A percentile compares a stretch with the other conserved stretches of the same genome.
phyloP scores from a whole-genome alignment of 37 sponge, comb jelly and placozoan genomes.

The Halisarca cf. caerulea region DNA sequence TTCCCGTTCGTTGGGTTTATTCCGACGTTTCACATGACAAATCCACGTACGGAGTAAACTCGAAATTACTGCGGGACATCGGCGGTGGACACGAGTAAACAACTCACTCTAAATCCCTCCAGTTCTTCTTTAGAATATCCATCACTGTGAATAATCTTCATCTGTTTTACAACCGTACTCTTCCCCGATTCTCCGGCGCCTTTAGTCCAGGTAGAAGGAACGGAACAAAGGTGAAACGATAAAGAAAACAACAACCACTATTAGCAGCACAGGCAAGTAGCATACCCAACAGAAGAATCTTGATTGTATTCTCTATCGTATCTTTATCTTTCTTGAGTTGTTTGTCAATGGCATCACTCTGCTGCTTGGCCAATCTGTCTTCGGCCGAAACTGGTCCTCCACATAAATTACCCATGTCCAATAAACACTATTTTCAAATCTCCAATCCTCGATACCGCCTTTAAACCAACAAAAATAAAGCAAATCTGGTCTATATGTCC shows the following conservation, averaged over 20 bases:
- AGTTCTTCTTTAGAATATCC: conserved; percentile 83
- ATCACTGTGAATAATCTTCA: conserved; percentile 99
- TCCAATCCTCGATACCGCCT: too few species aligned
- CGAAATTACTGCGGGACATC: too few species aligned
- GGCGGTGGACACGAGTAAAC: too few species aligned
- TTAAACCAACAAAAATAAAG: too few species aligned
- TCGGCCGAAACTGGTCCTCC: conserved; percentile 59
- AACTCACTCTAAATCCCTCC: conserved; percentile 75
- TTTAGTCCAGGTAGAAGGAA: too few species aligned
- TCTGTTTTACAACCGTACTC: conserved; percentile 98
- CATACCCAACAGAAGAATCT: conserved; percentile 88
- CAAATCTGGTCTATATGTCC: neutral
- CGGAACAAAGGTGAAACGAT: too few species aligned
- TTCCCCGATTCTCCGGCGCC: conserved; percentile 99
- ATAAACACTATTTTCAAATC: too few species aligned
- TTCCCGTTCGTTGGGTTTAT: too few species aligned
- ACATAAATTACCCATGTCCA: conserved; percentile 76
- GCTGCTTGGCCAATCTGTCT: conserved; percentile 75
- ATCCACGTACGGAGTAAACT: too few species aligned
- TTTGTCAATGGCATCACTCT: conserved; percentile 82
- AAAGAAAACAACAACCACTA: too few species aligned
- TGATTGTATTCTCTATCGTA: conserved; percentile 85
- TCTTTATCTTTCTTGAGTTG: conserved; percentile 71
- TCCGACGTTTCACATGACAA: too few species aligned
- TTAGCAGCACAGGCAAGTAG: too few species aligned